phyloP scores from a whole-genome alignment of 2,797 vertebrate genomes.

The Prunella strophiata region DNA sequence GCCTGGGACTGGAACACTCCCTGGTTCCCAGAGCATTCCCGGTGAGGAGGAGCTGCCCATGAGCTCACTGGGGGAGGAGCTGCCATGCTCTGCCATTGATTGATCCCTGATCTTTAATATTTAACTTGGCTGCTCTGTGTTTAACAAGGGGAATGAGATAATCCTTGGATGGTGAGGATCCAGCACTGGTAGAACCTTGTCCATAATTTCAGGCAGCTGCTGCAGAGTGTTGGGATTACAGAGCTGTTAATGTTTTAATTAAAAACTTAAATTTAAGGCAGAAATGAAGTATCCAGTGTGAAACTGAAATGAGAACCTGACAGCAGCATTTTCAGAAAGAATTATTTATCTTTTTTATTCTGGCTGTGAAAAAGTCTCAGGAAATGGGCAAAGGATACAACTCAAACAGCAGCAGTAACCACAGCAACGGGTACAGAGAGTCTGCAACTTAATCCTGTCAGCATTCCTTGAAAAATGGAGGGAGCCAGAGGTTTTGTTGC shows the following conservation, averaged over 20 bases:
- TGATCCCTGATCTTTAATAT: neutral
- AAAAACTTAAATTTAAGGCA: neutral
- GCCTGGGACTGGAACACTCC: neutral
- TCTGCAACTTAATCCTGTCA: neutral
- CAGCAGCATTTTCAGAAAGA: neutral
- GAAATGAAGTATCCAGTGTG: neutral
- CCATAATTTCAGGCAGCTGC: neutral
- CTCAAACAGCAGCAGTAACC: neutral
- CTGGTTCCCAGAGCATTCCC: neutral
- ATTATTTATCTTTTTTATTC: neutral
- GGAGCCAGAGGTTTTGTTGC: neutral
- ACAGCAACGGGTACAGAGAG: neutral
- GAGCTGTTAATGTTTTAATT: neutral
- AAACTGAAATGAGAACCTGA: neutral
- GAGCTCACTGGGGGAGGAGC: neutral
- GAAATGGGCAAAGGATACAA: neutral
- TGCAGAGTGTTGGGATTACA: neutral
- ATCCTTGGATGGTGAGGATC: neutral
- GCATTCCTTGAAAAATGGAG: neutral
- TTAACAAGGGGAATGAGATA: neutral
- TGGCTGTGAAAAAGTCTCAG: neutral
- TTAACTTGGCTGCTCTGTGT: neutral
- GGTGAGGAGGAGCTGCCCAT: neutral
- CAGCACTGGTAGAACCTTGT: neutral
- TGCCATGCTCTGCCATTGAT: accelerated